Evolutionary conservation across 2,888 invertebrate species (phyloP), one percentile per base, ranked within the genome.

Genomic region (Apotomis betuletana): DNA sequence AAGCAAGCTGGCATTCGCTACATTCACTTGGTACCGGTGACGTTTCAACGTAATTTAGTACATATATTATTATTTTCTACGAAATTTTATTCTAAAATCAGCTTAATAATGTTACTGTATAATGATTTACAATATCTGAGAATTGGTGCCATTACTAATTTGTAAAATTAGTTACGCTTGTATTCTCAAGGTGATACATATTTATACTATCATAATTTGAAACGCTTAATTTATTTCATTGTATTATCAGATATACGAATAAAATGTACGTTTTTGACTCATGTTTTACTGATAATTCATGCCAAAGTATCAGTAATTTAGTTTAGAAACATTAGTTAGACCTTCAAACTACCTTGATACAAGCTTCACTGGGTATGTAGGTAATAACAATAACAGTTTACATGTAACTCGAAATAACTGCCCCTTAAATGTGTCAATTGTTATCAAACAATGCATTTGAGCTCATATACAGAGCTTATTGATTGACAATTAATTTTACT

Each of bases 1-100:
- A 80, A 80, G 85, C 85, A 80, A 80, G 85, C 84, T 79, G 81
- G 76, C 83, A 80, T 79, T 80, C 79, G 77, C 76, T 70, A 74
- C 77, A 76, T 80, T 81, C 78, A 75, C 75, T 77, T 51, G 68
- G 70, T 13, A 72, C 76, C 78, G 83, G 80, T 88, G 88, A 88
- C 88, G 87, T 88, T 83, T 80, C 80, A 80, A 36, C 49, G 51
- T 57, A 61, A 38, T 62, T 65, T 58, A 41, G n/a, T 36, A 3
- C 13, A 27, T 15, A 54, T 59, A 63, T 51, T 58, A 57, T 38
- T 49, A 63, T 52, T 68, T 63, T 72, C 72, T n/a, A 55, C 10
- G 2, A 46, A 38, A 55, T 69, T 57, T 55, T 10, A n/a, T 46
- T 58, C 27, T 58, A 5, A 36, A 63, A 54, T 27, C 52, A 44